phyloP scores from a whole-genome alignment of 2,113 vertebrate species.

The Rhinoptilus africanus region DNA sequence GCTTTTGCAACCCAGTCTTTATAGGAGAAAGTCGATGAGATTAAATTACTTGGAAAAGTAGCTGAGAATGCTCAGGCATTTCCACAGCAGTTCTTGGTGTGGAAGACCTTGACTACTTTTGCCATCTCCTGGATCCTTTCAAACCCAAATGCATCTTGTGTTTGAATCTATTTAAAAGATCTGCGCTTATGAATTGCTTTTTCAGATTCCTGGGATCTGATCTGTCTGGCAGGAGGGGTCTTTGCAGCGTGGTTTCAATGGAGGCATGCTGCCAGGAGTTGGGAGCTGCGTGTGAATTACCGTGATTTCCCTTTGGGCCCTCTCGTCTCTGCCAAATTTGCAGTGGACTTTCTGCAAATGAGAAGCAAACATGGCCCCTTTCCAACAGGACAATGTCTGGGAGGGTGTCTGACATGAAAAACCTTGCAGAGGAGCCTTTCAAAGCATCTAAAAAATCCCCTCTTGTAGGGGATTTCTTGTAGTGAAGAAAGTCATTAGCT shows the following conservation, averaged over 20 bases:
- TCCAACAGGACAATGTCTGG: conserved; percentile 10
- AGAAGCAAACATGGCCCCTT: conserved; percentile 24
- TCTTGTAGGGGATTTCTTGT: background rate
- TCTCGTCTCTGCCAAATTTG: conserved; percentile 4
- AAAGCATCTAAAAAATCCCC: background rate
- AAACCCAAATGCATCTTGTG: background rate
- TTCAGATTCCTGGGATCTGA: background rate
- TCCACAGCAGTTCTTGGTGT: background rate
- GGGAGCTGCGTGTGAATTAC: conserved; percentile 23
- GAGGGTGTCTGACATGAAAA: background rate
- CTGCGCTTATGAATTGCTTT: background rate
- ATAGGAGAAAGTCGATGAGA: background rate
- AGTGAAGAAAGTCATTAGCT: background rate
- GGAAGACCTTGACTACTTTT: background rate
- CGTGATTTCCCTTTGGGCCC: background rate
- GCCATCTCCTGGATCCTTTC: background rate
- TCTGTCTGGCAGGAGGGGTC: background rate
- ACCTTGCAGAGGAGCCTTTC: background rate
- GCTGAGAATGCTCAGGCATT: background rate
- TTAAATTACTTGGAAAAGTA: background rate
- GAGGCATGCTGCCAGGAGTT: conserved; percentile 16
- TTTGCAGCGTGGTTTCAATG: background rate
- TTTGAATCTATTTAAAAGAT: background rate
- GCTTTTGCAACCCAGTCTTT: conserved; percentile 9
- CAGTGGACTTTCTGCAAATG: conserved; percentile 36